Conservation (phyloP, 2,113 vertebrate species). For the Caranx melampygus region DNA sequence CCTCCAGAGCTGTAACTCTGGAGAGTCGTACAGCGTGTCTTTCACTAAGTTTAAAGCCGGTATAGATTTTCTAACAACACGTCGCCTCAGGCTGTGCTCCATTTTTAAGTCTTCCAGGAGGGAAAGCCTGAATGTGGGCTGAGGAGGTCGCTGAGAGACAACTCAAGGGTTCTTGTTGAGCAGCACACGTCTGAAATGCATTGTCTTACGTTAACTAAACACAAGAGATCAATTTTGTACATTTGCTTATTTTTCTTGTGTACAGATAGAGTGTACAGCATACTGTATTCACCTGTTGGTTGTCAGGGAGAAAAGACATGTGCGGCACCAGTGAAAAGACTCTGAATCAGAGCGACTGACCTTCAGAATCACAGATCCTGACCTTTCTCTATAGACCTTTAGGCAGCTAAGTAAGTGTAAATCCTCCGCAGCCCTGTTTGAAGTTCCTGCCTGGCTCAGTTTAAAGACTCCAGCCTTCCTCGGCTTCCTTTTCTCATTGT, state of each 20-base stretch:
- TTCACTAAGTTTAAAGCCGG: constrained; percentile 31
- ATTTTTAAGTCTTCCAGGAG: constrained; percentile 28
- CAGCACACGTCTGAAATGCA: neutral
- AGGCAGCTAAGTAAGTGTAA: constrained; percentile 47
- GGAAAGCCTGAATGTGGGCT: constrained; percentile 40
- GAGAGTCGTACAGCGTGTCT: constrained; percentile 16
- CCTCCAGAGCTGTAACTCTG: neutral
- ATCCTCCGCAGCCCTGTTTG: constrained; percentile 35
- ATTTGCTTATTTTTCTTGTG: neutral
- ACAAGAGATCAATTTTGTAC: neutral
- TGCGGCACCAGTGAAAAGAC: constrained; percentile 28
- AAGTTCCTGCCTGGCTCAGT: constrained; percentile 23
- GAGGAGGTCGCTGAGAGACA: constrained; percentile 41
- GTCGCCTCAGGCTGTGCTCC: constrained; percentile 27
- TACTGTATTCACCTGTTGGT: neutral
- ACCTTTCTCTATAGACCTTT: constrained; percentile 51
- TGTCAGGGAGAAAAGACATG: constrained; percentile 12
- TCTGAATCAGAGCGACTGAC: constrained; percentile 32
- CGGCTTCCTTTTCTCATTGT: neutral
- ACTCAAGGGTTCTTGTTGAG: constrained; percentile 11
- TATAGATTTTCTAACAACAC: constrained; percentile 50
- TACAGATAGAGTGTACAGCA: neutral
- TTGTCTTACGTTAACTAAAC: neutral
- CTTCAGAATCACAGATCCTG: constrained; percentile 33
- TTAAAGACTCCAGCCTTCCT: neutral